A percentile compares a stretch with the other conserved stretches of the same genome.
These are phyloP conservation scores for Drosophila birchii DNA, from an alignment of 2,888 invertebrate genomes.

Conservation along the genomic window DNA sequence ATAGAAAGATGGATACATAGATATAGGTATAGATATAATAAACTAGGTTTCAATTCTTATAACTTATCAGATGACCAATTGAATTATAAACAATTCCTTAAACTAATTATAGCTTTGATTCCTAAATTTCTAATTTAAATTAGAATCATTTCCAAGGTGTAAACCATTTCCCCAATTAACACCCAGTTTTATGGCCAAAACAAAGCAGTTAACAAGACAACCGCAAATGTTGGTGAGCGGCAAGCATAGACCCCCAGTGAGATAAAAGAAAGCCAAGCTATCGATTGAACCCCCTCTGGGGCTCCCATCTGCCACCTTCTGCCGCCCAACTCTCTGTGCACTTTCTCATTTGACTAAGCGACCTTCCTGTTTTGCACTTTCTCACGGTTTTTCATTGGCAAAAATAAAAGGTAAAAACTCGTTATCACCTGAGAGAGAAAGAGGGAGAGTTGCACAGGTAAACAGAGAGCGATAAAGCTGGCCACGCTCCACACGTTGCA, in stretches of 20 bases:
- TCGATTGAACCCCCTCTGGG: slow-evolving; percentile 22
- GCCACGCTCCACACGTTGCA: slow-evolving; percentile 26
- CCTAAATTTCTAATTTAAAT: too few relatives aligned
- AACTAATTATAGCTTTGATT: too few relatives aligned
- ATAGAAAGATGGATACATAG: background rate
- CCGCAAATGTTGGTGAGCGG: background rate
- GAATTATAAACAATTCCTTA: background rate
- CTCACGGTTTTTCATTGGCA: slow-evolving; percentile 64
- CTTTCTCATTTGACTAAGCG: slow-evolving; percentile 73
- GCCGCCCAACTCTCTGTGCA: slow-evolving; percentile 27
- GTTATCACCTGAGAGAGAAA: slow-evolving; percentile 57
- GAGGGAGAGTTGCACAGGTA: slow-evolving; percentile 14
- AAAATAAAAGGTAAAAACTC: slow-evolving; percentile 53
- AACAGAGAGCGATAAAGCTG: slow-evolving; percentile 15
- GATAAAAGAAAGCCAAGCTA: slow-evolving; percentile 33
- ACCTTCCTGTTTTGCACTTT: slow-evolving; percentile 70
- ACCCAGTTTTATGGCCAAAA: background rate
- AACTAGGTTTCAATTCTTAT: background rate
- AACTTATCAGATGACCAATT: too few relatives aligned
- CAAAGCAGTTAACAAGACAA: slow-evolving; percentile 3
- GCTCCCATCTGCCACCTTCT: slow-evolving; percentile 2
- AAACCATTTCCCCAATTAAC: background rate
- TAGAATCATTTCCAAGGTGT: background rate
- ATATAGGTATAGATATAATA: background rate
- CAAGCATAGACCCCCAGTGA: slow-evolving; percentile 6